Conservation (phyloP, 2,888 invertebrate genomes). For the Andrena dorsata region DNA sequence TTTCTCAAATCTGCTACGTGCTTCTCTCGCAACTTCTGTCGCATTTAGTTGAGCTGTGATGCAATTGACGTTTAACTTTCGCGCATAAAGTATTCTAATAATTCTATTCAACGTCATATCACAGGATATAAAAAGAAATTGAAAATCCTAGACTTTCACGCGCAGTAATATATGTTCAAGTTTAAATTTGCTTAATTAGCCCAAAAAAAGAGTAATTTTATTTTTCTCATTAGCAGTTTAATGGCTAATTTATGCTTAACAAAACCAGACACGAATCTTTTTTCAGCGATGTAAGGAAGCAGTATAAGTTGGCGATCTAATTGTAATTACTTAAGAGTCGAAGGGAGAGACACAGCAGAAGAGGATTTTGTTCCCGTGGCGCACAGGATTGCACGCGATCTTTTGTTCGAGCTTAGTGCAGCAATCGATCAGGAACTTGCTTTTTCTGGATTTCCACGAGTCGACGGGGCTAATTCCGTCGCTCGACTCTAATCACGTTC, state of each 20-base stretch:
- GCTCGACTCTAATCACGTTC: conserved; percentile 52
- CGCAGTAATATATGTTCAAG: no score
- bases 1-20: background rate
- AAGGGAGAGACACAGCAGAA: conserved; percentile 1
- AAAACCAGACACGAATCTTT: conserved; percentile 2
- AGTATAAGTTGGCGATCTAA: conserved; percentile 27
- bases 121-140: no score
- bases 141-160: no score
- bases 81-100: no score
- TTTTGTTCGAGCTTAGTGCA: background rate
- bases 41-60: conserved; percentile 8
- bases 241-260: background rate
- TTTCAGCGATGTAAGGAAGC: conserved; percentile 21
- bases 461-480: conserved; percentile 57
- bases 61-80: background rate
- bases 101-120: no score
- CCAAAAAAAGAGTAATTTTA: background rate
- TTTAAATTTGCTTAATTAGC: no score
- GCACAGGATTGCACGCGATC: conserved; percentile 60
- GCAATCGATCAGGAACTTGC: conserved; percentile 4
- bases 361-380: conserved; percentile 21
- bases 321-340: background rate
- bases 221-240: background rate
- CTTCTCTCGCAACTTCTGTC: conserved; percentile 14
- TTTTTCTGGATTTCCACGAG: conserved; percentile 44